Conservation (phyloP, 2,113 vertebrate genomes). For the Myotis brandtii region DNA sequence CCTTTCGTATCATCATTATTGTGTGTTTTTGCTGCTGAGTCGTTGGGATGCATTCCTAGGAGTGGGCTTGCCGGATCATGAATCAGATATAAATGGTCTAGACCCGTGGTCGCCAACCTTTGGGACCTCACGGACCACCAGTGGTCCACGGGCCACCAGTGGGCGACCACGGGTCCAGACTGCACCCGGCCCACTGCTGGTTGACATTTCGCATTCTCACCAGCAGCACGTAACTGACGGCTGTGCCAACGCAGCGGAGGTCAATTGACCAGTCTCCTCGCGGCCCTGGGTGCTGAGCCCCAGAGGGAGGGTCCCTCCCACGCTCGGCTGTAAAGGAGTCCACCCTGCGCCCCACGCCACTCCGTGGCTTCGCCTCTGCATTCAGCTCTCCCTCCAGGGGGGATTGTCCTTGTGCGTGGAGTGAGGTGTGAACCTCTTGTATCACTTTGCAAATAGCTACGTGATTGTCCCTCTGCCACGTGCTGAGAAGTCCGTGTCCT, state of each 20-base stretch:
- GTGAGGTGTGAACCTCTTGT: neutral
- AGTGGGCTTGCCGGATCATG: no score
- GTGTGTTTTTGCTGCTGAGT: neutral
- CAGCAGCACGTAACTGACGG: neutral
- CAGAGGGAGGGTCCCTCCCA: neutral
- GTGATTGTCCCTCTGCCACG: neutral
- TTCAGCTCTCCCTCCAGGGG: neutral
- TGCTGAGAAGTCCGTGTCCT: neutral
- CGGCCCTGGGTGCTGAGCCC: neutral
- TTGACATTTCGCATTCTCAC: neutral
- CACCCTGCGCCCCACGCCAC: neutral
- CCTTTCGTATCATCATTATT: neutral
- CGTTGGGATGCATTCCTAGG: neutral
- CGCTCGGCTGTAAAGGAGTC: neutral
- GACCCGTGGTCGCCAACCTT: no score
- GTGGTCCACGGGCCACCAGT: no score
- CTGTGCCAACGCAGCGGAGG: no score
- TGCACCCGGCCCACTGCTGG: neutral
- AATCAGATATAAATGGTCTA: no score
- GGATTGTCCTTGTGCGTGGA: neutral
- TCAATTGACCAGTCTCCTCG: no score
- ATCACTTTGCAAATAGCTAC: neutral
- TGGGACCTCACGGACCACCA: no score
- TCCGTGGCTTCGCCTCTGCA: neutral
- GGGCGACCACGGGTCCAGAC: neutral